These are phyloP conservation scores for Onychorhynchus coronatus DNA, from an alignment of 2,113 vertebrate genomes.

Conservation along the genomic window DNA sequence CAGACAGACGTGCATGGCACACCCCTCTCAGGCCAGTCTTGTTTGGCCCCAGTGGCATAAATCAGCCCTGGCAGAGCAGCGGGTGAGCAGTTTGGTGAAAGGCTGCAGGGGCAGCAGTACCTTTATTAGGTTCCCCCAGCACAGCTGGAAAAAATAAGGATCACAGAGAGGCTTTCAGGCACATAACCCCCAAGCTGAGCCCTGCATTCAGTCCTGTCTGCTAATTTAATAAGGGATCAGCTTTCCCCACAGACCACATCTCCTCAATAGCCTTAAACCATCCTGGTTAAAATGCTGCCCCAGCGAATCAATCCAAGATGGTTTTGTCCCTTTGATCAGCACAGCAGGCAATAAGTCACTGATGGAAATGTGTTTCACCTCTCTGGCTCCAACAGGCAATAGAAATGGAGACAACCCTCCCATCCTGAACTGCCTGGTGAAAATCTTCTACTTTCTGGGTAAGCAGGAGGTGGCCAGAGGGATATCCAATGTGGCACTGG, in stretches of 20 bases:
- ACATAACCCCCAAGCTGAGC: not conserved
- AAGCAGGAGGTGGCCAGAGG: constrained; percentile 83
- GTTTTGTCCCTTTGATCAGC: constrained; percentile 19
- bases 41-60: not conserved
- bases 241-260: not conserved
- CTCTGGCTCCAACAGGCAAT: constrained; percentile 69
- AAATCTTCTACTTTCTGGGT: constrained; percentile 77
- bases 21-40: accelerated
- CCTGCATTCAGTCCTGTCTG: not conserved
- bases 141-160: constrained; percentile 52
- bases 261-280: not conserved
- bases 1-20: not conserved
- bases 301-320: not conserved
- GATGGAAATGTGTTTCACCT: not conserved
- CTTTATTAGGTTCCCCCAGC: not conserved
- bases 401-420: constrained; percentile 72
- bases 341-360: not conserved
- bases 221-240: not conserved
- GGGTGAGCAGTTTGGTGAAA: not conserved
- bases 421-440: constrained; percentile 75
- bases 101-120: not conserved
- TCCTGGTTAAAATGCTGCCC: not conserved
- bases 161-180: not conserved
- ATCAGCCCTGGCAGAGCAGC: not conserved
- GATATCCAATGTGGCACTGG: constrained; percentile 80